Conservation (phyloP, 2,797 vertebrate genomes). For the Epinephelus coioides region DNA sequence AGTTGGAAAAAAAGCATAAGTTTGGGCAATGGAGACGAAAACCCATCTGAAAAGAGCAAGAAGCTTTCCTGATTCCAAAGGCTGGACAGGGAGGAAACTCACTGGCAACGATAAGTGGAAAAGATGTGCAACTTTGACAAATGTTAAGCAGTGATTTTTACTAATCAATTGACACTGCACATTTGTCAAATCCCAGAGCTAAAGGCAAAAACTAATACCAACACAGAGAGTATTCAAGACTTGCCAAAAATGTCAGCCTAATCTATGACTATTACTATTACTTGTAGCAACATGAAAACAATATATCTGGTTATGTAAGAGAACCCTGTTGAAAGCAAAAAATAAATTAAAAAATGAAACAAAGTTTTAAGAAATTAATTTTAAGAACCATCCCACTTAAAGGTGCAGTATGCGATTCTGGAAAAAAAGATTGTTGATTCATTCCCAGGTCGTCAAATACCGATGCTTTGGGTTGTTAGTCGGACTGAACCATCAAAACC, state of each 20-base stretch:
- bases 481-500: too few species aligned
- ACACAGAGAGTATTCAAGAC: slow-evolving; percentile 11
- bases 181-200: slow-evolving; percentile 3
- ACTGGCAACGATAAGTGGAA: slow-evolving; percentile 26
- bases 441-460: not conserved
- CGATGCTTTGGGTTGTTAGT: too few species aligned
- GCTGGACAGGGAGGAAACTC: not conserved
- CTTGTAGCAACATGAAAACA: not conserved
- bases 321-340: not conserved
- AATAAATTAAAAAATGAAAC: not conserved
- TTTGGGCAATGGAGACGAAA: not conserved
- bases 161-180: slow-evolving; percentile 1
- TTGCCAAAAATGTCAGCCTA: not conserved
- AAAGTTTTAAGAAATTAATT: not conserved
- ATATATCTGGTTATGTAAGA: too few species aligned
- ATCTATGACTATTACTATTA: not conserved
- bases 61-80: not conserved
- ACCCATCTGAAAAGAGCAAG: not conserved
- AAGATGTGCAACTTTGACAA: slow-evolving; percentile 23
- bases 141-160: slow-evolving; percentile 16
- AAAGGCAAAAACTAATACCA: not conserved
- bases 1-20: not conserved
- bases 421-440: too few species aligned
- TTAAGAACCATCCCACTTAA: not conserved
- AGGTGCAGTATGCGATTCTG: not conserved